These are phyloP conservation scores for Zosterops hypoxanthus DNA, from an alignment of 2,113 vertebrate species.

Conservation along the genomic window DNA sequence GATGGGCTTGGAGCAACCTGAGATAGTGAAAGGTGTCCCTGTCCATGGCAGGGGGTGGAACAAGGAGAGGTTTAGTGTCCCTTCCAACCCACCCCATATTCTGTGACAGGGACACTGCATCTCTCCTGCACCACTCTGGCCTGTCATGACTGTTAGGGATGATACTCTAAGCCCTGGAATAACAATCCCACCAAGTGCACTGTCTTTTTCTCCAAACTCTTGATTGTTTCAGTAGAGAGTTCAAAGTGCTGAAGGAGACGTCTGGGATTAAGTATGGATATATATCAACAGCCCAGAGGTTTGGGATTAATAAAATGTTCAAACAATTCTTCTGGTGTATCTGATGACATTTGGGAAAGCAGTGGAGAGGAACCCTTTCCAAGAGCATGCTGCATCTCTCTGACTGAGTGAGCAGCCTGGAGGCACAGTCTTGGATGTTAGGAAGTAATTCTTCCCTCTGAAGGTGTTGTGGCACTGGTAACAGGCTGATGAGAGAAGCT, in stretches of 20 bases:
- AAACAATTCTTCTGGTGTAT: not conserved
- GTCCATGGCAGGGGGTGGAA: not conserved
- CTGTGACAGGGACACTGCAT: not conserved
- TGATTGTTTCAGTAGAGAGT: not conserved
- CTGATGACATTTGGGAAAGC: conserved; percentile 2
- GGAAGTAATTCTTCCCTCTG: not conserved
- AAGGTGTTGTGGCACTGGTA: not conserved
- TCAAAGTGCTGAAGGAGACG: not conserved
- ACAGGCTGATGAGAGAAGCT: not conserved
- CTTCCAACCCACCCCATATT: not conserved
- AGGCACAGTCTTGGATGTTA: not conserved
- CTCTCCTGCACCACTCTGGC: not conserved
- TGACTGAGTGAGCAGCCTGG: not conserved
- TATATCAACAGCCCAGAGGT: conserved; percentile 13
- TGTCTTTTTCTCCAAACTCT: not conserved
- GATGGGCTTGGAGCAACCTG: not conserved
- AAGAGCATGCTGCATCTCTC: not conserved
- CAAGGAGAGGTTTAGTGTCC: not conserved
- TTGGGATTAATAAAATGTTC: conserved; percentile 52
- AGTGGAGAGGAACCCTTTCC: not conserved
- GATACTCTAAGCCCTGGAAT: not conserved
- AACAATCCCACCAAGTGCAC: fast-evolving
- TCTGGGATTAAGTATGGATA: conserved; percentile 5
- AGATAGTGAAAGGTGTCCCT: not conserved
- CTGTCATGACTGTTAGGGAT: not conserved